phyloP scores from a whole-genome alignment of 2,888 invertebrate genomes.

The Diarsia dahlii region DNA sequence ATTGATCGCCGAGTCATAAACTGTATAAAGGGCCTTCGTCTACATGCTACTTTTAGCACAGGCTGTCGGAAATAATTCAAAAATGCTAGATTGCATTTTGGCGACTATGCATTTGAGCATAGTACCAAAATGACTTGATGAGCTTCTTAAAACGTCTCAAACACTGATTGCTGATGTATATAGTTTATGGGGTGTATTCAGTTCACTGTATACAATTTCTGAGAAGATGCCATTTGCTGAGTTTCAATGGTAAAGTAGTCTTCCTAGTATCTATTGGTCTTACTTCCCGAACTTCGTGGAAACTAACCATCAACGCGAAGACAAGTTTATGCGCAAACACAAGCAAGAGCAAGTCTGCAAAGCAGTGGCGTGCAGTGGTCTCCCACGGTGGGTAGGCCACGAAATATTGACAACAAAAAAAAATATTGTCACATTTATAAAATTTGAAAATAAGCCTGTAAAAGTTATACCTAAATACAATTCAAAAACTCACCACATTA shows the following conservation, averaged over 20 bases:
- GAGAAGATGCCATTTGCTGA: neutral
- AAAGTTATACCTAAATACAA: no score
- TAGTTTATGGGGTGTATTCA: neutral
- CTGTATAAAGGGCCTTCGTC: neutral
- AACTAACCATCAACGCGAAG: neutral
- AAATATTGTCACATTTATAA: no score
- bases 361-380: no score
- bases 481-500: no score
- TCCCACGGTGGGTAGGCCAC: no score
- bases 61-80: neutral
- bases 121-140: neutral
- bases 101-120: neutral
- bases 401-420: no score
- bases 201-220: neutral
- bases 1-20: constrained; percentile 27
- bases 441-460: no score
- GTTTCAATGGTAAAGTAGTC: neutral
- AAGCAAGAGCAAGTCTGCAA: neutral
- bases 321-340: neutral
- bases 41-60: neutral
- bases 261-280: neutral
- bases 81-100: neutral
- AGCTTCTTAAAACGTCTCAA: neutral
- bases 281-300: neutral
- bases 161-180: neutral